Percentiles rank a stretch among this genome's conserved stretches.
Evolutionary conservation across 1,140 invertebrate species (phyloP).

Genomic region (Anastatus disparis): DNA sequence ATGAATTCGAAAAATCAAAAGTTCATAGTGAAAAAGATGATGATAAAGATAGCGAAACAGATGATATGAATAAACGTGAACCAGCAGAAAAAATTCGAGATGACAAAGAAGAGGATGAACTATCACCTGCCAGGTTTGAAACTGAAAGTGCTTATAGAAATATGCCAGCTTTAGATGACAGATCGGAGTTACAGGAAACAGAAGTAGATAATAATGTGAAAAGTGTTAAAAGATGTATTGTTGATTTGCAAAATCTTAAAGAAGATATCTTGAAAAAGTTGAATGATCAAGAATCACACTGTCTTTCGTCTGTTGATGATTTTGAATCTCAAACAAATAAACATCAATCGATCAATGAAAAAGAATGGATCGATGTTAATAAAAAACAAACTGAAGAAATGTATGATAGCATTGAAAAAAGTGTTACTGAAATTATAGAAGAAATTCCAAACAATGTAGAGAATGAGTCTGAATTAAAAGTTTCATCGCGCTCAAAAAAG

Average conservation of each 20-base stretch:
- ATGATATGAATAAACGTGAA: too few species aligned
- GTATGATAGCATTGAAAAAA: not conserved
- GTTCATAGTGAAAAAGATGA: not conserved
- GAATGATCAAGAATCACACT: conserved; percentile 11
- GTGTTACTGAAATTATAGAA: not conserved
- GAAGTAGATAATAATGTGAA: conserved; percentile 6
- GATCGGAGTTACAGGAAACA: not conserved
- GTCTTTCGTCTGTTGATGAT: not conserved
- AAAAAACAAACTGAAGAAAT: not conserved
- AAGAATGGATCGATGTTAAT: not conserved
- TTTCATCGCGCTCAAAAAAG: too few species aligned
- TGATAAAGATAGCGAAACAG: not conserved
- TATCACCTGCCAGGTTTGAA: not conserved
- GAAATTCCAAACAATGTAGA: too few species aligned
- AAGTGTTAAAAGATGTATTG: conserved; percentile 13
- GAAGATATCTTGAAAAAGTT: conserved; percentile 37
- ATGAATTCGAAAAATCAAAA: conserved; percentile 4
- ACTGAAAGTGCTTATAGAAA: not conserved
- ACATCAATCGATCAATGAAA: not conserved
- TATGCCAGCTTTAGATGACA: not conserved
- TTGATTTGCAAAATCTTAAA: conserved; percentile 34
- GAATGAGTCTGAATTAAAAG: too few species aligned
- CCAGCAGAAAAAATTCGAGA: not conserved
- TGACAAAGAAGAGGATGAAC: not conserved
- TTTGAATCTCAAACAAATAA: not conserved